These are phyloP conservation scores for Drosophila eugracilis DNA, from an alignment of 1,140 invertebrate genomes.

Conservation along the genomic window DNA sequence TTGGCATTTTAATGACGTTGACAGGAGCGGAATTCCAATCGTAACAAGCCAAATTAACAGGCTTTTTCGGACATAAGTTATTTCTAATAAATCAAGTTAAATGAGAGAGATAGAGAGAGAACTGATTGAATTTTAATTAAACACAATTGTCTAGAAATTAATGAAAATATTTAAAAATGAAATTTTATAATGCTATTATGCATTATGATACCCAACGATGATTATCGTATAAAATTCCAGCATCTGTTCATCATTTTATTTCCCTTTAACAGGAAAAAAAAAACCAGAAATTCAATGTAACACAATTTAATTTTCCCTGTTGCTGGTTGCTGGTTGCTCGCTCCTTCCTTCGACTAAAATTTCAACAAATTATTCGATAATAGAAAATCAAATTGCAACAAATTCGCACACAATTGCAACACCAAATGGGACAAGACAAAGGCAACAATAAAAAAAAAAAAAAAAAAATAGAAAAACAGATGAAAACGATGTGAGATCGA, in stretches of 20 bases:
- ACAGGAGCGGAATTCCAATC: constrained; percentile 50
- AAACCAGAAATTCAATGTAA: constrained; percentile 5
- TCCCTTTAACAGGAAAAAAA: too few species aligned
- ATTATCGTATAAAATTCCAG: too few species aligned
- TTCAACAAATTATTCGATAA: constrained; percentile 75
- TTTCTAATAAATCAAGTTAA: background rate
- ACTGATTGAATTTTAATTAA: too few species aligned
- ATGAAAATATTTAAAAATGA: too few species aligned
- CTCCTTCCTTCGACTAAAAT: constrained; percentile 38
- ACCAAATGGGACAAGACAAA: constrained; percentile 53
- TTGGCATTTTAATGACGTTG: constrained; percentile 74
- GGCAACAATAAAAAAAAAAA: constrained; percentile 5
- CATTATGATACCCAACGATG: too few species aligned
- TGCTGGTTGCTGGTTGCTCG: too few species aligned
- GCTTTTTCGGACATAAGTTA: constrained; percentile 1
- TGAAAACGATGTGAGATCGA: constrained; percentile 47
- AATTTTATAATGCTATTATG: too few species aligned
- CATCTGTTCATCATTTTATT: too few species aligned
- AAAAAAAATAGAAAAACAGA: background rate
- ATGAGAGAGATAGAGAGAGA: too few species aligned
- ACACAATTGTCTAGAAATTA: too few species aligned
- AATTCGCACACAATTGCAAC: constrained; percentile 79
- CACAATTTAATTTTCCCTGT: constrained; percentile 14
- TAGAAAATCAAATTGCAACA: constrained; percentile 81
- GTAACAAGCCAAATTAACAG: constrained; percentile 36